Evolutionary conservation across 2,113 vertebrate genomes (phyloP).

Genomic region (Alligator mississippiensis): DNA sequence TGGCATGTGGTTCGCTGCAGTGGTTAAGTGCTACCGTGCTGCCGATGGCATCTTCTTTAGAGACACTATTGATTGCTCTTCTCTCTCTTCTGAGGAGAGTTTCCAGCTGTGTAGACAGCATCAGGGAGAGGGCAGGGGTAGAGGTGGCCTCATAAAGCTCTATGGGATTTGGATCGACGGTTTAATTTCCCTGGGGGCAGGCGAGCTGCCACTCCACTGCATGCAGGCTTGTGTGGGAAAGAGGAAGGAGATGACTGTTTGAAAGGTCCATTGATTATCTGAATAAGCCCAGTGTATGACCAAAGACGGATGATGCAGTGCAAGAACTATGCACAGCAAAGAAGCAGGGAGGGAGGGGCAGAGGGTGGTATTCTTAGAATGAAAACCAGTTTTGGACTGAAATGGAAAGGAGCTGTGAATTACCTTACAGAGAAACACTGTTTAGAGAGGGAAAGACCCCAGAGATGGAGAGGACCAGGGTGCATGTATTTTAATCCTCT

Average conservation of each 20-base stretch:
- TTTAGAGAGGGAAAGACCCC: background rate
- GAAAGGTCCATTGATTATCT: constrained; percentile 55
- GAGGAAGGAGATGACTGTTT: constrained; percentile 27
- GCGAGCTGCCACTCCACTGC: constrained; percentile 41
- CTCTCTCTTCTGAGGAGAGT: constrained; percentile 67
- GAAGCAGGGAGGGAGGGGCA: background rate
- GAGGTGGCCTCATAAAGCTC: constrained; percentile 63
- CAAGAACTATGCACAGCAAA: background rate
- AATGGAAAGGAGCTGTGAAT: background rate
- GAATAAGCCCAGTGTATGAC: constrained; percentile 28
- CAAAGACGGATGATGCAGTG: constrained; percentile 1
- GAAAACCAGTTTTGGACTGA: constrained; percentile 13
- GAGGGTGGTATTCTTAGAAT: constrained; percentile 14
- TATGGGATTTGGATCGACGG: constrained; percentile 61
- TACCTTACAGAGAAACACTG: background rate
- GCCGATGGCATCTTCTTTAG: constrained; percentile 73
- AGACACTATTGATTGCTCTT: constrained; percentile 76
- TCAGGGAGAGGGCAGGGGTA: constrained; percentile 61
- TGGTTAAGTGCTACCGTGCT: constrained; percentile 62
- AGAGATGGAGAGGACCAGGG: background rate
- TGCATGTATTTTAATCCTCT: background rate
- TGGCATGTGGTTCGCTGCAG: constrained; percentile 44
- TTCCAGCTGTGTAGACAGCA: constrained; percentile 63
- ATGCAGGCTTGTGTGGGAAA: constrained; percentile 22
- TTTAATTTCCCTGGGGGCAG: constrained; percentile 68